Percentiles rank a stretch among this genome's conserved stretches.
phyloP scores from a whole-genome alignment of 2,113 vertebrate genomes.

The Macrotus californicus region DNA sequence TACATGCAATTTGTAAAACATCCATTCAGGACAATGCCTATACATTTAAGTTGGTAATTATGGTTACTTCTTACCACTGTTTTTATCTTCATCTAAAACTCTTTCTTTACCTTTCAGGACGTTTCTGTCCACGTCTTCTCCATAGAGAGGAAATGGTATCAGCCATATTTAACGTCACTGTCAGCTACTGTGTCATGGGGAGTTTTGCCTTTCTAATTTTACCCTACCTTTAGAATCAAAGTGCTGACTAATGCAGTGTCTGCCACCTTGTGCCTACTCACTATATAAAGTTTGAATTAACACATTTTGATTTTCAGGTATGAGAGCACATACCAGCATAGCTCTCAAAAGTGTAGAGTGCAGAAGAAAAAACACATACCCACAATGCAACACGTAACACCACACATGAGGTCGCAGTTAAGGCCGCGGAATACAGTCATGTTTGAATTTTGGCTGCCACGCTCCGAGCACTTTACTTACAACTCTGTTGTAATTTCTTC shows the following conservation, averaged over 20 bases:
- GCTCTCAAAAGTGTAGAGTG: neutral
- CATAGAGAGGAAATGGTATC: neutral
- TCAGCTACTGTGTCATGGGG: neutral
- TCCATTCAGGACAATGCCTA: neutral
- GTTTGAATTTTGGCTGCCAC: neutral
- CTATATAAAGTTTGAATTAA: neutral
- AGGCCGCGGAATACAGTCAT: fast-evolving
- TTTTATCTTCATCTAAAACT: neutral
- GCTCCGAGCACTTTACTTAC: fast-evolving
- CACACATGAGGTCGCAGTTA: fast-evolving
- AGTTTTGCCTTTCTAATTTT: neutral
- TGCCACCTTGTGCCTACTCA: neutral
- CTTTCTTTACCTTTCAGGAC: neutral
- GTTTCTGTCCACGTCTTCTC: neutral
- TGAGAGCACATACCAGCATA: neutral
- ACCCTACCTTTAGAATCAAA: constrained; percentile 5
- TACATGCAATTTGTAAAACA: neutral
- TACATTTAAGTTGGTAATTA: neutral
- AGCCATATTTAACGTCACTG: neutral
- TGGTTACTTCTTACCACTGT: neutral
- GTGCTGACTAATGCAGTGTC: neutral
- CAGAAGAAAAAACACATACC: neutral
- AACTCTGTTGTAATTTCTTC: neutral
- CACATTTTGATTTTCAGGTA: neutral
- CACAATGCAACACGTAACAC: neutral